These are phyloP conservation scores for Campoletis sonorensis DNA, from an alignment of 1,140 invertebrate genomes.

Conservation along the genomic window DNA sequence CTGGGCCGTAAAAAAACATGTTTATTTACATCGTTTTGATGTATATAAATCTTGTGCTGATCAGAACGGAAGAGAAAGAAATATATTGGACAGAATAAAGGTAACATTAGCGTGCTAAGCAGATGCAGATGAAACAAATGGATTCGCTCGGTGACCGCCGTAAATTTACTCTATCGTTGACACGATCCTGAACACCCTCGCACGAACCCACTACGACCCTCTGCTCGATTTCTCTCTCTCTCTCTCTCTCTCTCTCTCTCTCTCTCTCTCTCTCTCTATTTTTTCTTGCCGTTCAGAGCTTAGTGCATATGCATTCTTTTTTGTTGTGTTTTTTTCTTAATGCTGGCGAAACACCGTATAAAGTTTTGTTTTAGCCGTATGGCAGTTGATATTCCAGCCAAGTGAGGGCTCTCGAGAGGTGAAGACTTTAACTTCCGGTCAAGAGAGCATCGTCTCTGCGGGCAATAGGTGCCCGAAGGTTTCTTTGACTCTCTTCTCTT, in stretches of 20 bases:
- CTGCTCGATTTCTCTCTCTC: constrained; percentile 27
- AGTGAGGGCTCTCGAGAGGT: not conserved
- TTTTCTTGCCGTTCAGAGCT: constrained; percentile 39
- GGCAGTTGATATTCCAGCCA: not conserved
- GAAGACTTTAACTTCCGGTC: not conserved
- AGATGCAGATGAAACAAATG: constrained; percentile 75
- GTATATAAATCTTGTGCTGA: not conserved
- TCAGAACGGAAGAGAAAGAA: not conserved
- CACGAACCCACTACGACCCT: constrained; percentile 64
- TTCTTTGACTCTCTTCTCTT: not conserved
- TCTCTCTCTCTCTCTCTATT: constrained; percentile 32
- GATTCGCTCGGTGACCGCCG: constrained; percentile 71
- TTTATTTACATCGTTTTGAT: too few relatives aligned
- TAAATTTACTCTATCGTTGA: constrained; percentile 73
- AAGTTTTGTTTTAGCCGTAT: not conserved
- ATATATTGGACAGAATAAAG: constrained; percentile 36
- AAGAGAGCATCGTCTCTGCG: not conserved
- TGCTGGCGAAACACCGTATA: not conserved
- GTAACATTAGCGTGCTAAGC: constrained; percentile 72
- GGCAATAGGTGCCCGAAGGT: not conserved
- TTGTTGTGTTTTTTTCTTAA: not conserved
- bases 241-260: constrained; percentile 26
- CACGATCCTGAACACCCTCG: constrained; percentile 71
- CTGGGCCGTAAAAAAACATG: too few relatives aligned
- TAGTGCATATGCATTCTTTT: constrained; percentile 16